These are phyloP conservation scores for Petrosia ficiformis DNA, from an alignment of 37 sponge, comb jelly and placozoan genomes.

Conservation along the genomic window DNA sequence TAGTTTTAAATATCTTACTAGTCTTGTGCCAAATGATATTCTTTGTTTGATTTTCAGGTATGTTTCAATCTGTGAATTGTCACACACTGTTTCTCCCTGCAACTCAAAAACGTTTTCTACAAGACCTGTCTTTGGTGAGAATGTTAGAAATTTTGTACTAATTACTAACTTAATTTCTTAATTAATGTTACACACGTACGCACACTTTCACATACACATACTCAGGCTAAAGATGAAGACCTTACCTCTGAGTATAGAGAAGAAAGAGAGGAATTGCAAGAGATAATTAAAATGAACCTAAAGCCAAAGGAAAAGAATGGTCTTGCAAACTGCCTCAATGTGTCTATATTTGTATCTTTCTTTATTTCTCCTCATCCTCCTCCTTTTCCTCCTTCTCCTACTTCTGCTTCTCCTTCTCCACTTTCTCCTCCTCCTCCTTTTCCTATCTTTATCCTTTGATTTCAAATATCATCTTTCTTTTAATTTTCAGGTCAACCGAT, in stretches of 20 bases:
- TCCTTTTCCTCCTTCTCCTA: too few relatives aligned
- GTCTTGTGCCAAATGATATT: not conserved
- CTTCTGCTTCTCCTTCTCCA: too few relatives aligned
- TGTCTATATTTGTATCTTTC: too few relatives aligned
- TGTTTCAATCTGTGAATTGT: constrained; percentile 80
- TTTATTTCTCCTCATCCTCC: too few relatives aligned
- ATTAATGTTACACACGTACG: not conserved
- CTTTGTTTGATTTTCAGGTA: constrained; percentile 43
- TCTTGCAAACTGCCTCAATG: constrained; percentile 10
- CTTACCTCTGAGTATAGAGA: constrained; percentile 80
- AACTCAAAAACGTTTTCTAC: constrained; percentile 59
- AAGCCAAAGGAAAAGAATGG: constrained; percentile 87
- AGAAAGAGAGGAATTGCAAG: constrained; percentile 71
- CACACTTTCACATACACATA: too few relatives aligned
- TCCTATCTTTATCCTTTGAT: not conserved
- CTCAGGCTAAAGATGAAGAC: constrained; percentile 70
- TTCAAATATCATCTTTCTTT: not conserved
- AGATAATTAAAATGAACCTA: constrained; percentile 41
- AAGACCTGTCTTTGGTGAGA: constrained; percentile 71
- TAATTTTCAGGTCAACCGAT: constrained; percentile 54
- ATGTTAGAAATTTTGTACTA: not conserved
- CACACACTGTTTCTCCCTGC: constrained; percentile 90
- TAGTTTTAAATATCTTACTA: not conserved
- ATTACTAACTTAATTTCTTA: not conserved
- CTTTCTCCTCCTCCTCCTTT: too few relatives aligned